These are phyloP conservation scores for Leistus spinibarbis DNA, from an alignment of 2,888 invertebrate genomes.

Conservation along the genomic window DNA sequence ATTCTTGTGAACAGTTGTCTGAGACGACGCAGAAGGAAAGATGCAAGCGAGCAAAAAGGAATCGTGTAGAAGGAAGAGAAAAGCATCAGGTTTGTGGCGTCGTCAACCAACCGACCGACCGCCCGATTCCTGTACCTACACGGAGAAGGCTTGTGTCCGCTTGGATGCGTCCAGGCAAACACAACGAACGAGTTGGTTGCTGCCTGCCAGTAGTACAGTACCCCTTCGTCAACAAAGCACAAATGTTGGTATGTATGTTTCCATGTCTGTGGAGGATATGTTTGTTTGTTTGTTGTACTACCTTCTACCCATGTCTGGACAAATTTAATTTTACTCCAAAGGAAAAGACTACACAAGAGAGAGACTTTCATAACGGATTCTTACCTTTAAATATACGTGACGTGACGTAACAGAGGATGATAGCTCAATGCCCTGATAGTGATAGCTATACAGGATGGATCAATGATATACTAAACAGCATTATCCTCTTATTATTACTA, in stretches of 20 bases:
- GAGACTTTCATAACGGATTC: too few relatives aligned
- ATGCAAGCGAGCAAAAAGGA: background rate
- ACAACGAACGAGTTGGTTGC: background rate
- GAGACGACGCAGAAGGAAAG: background rate
- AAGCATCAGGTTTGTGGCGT: background rate
- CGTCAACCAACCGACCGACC: background rate
- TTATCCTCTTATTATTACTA: too few relatives aligned
- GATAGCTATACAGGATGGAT: too few relatives aligned
- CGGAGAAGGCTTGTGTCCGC: background rate
- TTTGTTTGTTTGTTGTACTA: background rate
- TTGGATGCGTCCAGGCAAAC: background rate
- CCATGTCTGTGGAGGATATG: background rate
- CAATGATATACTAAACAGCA: too few relatives aligned
- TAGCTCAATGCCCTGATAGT: too few relatives aligned
- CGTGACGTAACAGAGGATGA: too few relatives aligned
- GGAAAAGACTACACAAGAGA: background rate
- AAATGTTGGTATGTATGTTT: constrained; percentile 14
- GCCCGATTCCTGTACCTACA: background rate
- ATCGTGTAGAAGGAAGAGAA: background rate
- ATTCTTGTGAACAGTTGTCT: constrained; percentile 31
- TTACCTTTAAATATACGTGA: background rate
- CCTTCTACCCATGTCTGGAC: constrained; percentile 6
- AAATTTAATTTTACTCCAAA: constrained; percentile 28
- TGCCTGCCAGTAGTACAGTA: background rate
- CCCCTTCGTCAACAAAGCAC: constrained; percentile 1